Percentiles rank a stretch among this genome's conserved stretches.
Conservation (phyloP, 2,888 invertebrate genomes). For the Xanthorhoe designata region DNA sequence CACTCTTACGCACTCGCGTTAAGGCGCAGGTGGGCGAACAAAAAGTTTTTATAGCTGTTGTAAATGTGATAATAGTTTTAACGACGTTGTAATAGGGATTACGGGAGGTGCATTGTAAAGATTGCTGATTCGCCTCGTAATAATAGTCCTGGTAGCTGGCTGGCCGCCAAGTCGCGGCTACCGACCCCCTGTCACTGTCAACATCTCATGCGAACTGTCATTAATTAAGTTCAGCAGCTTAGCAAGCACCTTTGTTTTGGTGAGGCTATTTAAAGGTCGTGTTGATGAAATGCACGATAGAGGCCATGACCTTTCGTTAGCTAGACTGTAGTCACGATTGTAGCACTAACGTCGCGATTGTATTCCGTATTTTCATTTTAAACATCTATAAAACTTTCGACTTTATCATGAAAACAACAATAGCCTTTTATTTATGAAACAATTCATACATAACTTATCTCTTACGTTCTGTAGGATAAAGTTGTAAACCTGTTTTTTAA, state of each 20-base stretch:
- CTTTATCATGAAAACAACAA: too few relatives aligned
- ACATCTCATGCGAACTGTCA: conserved; percentile 45
- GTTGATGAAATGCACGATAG: conserved; percentile 41
- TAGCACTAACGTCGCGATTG: background rate
- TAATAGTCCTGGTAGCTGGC: conserved; percentile 59
- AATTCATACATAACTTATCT: background rate
- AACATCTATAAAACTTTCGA: too few relatives aligned
- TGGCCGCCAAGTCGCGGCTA: conserved; percentile 58
- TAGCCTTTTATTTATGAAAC: background rate
- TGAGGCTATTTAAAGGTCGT: conserved; percentile 34
- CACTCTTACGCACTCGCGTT: conserved; percentile 41
- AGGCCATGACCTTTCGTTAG: conserved; percentile 37
- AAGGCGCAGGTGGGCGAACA: conserved; percentile 38
- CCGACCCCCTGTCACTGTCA: conserved; percentile 52
- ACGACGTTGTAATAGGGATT: conserved; percentile 45
- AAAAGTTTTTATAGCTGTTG: conserved; percentile 26
- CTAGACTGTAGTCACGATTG: conserved; percentile 37
- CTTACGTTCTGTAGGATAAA: too few relatives aligned
- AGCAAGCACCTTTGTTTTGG: conserved; percentile 18
- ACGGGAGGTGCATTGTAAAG: conserved; percentile 38
- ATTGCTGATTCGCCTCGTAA: conserved; percentile 45
- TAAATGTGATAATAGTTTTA: conserved; percentile 43
- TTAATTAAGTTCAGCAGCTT: conserved; percentile 34
- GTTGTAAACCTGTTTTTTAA: too few relatives aligned
- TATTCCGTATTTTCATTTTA: background rate